Percentiles rank a stretch among this genome's conserved stretches.
These are phyloP conservation scores for Drosophila orosa DNA, from an alignment of 1,140 invertebrate species.

Conservation along the genomic window DNA sequence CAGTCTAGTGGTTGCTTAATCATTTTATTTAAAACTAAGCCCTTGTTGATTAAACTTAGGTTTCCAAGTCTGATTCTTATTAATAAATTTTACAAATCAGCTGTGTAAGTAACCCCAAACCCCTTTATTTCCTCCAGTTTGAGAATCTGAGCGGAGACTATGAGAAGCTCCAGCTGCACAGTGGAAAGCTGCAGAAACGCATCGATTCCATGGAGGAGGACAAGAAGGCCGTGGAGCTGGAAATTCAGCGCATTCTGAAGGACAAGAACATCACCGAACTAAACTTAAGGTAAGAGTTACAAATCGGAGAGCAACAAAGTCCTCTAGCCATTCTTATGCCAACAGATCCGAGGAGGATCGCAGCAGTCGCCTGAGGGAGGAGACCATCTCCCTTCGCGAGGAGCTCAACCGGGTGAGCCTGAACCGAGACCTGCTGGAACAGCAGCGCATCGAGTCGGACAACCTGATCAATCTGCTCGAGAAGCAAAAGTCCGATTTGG, in stretches of 20 bases:
- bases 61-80: neutral
- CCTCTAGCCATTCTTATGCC: neutral
- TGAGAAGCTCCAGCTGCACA: constrained; percentile 90
- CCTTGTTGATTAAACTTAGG: neutral
- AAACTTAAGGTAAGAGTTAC: constrained; percentile 78
- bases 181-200: constrained; percentile 89
- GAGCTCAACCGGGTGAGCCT: constrained; percentile 90
- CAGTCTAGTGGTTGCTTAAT: neutral
- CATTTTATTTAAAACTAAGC: neutral
- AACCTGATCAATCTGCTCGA: constrained; percentile 89
- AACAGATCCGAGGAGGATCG: constrained; percentile 90
- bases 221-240: constrained; percentile 89
- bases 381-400: constrained; percentile 89
- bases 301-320: accelerated
- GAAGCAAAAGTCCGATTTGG: constrained; percentile 91
- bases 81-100: neutral
- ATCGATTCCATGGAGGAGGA: constrained; percentile 90
- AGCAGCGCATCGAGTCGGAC: constrained; percentile 91
- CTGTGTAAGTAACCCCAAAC: neutral
- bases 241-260: constrained; percentile 89
- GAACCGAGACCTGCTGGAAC: constrained; percentile 90
- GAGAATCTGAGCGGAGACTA: constrained; percentile 90
- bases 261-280: constrained; percentile 88
- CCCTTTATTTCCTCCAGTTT: constrained; percentile 85
- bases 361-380: constrained; percentile 90